Base-by-base conservation (phyloP, 2,888 invertebrate genomes). In the Strigamia transsilvanica region DNA sequence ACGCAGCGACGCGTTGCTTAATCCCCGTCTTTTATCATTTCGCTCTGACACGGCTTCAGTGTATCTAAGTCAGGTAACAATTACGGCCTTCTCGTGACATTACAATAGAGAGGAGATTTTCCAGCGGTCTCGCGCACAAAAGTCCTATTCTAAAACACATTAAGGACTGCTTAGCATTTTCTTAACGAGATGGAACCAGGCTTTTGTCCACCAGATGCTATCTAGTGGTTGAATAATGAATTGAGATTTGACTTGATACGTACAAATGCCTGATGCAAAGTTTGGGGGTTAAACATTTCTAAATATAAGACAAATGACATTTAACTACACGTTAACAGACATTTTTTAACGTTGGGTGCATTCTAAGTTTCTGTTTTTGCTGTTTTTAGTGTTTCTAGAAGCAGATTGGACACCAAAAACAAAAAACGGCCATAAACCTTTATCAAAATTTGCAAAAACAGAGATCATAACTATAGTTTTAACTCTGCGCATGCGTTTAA, bases 21-120 rank as follows among this genome's bases (percentile, higher is more conserved):
- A 51, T 51, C 51, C 51, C 12, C 10, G 51, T n/a, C 51, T 51
- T 51, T 51, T 51, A 51, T 51, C 51, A 51, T 51, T 51, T n/a
- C 18, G 18, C 15, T 6, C 15, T 51, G 51, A 51, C 51, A 51
- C n/a, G 51, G 51, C n/a, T n/a, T 51, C n/a, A n/a, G 51, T 18
- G 51, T 51, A 51, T 51, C 51, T 51, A 51, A n/a, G 51, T 51
- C 51, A 51, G 51, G 51, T 51, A 51, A 51, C 51, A 51, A 51
- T 51, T 51, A 51, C 51, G 51, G n/a, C 51, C 51, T n/a, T 18
- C n/a, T 51, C 51, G 51, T 51, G 51, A 51, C 51, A 51, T 51
- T 51, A 51, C 51, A 51, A n/a, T n/a, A n/a, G 51, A 51, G 51
- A 3, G 51, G 51, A 51, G 51, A 51, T n/a, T 51, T 51, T 51